A percentile compares a stretch with the other conserved stretches of the same genome.
Conservation (phyloP, 1,140 invertebrate species). For the Probaryconus sp. region DNA sequence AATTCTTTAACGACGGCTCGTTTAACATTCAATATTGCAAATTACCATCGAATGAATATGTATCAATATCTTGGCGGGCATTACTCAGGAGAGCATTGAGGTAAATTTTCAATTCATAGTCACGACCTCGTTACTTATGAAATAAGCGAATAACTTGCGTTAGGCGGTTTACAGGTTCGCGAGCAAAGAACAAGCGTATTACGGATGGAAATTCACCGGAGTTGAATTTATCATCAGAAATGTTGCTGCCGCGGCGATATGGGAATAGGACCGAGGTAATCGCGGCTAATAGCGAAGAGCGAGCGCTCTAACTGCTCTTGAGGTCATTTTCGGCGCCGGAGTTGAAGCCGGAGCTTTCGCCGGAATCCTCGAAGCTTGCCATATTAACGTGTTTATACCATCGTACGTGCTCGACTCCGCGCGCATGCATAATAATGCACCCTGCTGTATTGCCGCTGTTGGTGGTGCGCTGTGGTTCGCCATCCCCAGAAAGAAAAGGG, state of each 20-base stretch:
- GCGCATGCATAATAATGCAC: slow-evolving; percentile 49
- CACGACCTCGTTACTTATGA: background rate
- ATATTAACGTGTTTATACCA: slow-evolving; percentile 42
- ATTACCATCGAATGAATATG: slow-evolving; percentile 17
- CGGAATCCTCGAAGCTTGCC: slow-evolving; percentile 18
- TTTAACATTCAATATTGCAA: slow-evolving; percentile 37
- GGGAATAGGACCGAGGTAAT: slow-evolving; percentile 50
- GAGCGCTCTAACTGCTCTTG: slow-evolving; percentile 4
- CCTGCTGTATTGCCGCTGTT: too few relatives aligned
- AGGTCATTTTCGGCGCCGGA: slow-evolving; percentile 51
- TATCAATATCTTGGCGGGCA: background rate
- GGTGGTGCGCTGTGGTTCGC: background rate
- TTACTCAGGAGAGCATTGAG: background rate
- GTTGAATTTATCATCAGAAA: slow-evolving; percentile 56
- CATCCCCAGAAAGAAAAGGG: slow-evolving; percentile 21
- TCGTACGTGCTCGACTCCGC: slow-evolving; percentile 30
- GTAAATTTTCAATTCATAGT: background rate
- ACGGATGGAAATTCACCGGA: slow-evolving; percentile 37
- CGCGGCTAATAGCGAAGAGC: slow-evolving; percentile 39
- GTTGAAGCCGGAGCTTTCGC: slow-evolving; percentile 19
- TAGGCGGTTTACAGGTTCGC: background rate
- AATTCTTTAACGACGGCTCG: background rate
- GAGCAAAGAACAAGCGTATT: slow-evolving; percentile 25
- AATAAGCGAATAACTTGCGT: too few relatives aligned
- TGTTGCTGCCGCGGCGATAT: slow-evolving; percentile 33